Base-by-base conservation (phyloP, 2,113 vertebrate species). In the rabbit (Oryctolagus cuniculus) region DNA sequence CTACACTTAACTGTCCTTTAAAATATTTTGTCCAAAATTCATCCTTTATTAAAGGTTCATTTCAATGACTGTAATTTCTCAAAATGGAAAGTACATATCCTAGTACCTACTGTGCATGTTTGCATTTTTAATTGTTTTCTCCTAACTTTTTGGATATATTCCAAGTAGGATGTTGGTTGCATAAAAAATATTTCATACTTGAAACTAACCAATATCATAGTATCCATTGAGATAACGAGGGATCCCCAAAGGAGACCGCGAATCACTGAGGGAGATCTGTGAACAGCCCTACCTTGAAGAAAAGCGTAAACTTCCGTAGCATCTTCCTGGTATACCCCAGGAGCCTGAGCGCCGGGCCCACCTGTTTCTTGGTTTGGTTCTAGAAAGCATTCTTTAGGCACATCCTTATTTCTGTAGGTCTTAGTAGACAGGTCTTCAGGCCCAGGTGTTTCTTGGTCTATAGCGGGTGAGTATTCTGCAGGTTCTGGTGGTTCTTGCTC, bases 341-440 rank as follows among this genome's bases (percentile, higher is more conserved):
- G 53, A 58, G 91, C 55, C 63, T 79, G 89, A 64, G 24, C 34
- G 31, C 81, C 80, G 83, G 49, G 38, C 34, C 53, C 89, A 78
- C 17, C 67, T 91, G 44, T 86, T 95, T 84, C 87, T 92, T 89
- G 92, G 34, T 21, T 11, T 29, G 61, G 49, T 64, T 93, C 90
- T 51, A 61, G 79, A 94, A 92, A 91, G 58, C 53, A 58, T 55
- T 91, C 74, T 77, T 83, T 51, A 74, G 73, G 69, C 11, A 83
- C 17, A 63, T 80, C 24, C 15, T 67, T 83, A 21, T 82, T 67
- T 84, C 87, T 44, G 44, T 49, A 89, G 55, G 87, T 70, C 66
- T 95, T 92, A 73, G 70, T 63, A 80, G 96, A 96, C 83, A 93
- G 96, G 31, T 96, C 94, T 87, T 97, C 93, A 73, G 96, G 95